Base-by-base conservation (phyloP, 2,797 vertebrate genomes). In the Danionella dracula region DNA sequence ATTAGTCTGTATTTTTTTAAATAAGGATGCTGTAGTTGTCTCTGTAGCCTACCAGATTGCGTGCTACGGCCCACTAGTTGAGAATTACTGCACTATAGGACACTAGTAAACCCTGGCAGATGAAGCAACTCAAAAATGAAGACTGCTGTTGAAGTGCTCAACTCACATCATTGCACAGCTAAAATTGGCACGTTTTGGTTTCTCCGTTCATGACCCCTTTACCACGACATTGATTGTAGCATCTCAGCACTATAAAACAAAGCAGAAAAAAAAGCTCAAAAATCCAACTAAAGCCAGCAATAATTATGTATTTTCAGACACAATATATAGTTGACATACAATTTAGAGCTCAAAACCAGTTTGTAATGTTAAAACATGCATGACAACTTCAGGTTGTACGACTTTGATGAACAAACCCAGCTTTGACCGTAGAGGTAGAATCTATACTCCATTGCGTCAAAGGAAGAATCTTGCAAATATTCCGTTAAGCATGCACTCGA, bases 401-500 rank as follows among this genome's bases (percentile, higher is more conserved):
- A 41, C 11, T 32, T 23, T 70, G 53, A 35, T 37, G 21, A 27
- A 41, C 23, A 72, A 4, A 11, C n/a, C 49, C 35, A 44, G 59
- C 15, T 57, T 44, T 69, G 45, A 57, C 12, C 6, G 6, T 69
- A 51, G 46, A 56, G 34, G 21, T 49, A 62, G 15, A 37, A 49
- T 49, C 17, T 8, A 46, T 32, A 17, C 19, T 64, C 45, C 59
- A 56, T 59, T 50, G 64, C 10, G 23, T 56, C 65, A 72, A 51
- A 67, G 46, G 46, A 54, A 64, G 17, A 59, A 31, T 55, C 8
- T 27, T 31, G 23, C 12, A 16, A 35, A 32, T 62, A 69, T 50
- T 56, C 34, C 55, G 27, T 57, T 50, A 44, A 50, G 70, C 62
- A 73, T 73, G 74, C 45, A 44, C 59, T 51, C 53, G 15, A 68